Conservation (phyloP, 2,888 invertebrate genomes). For the Eupithecia exiguata region DNA sequence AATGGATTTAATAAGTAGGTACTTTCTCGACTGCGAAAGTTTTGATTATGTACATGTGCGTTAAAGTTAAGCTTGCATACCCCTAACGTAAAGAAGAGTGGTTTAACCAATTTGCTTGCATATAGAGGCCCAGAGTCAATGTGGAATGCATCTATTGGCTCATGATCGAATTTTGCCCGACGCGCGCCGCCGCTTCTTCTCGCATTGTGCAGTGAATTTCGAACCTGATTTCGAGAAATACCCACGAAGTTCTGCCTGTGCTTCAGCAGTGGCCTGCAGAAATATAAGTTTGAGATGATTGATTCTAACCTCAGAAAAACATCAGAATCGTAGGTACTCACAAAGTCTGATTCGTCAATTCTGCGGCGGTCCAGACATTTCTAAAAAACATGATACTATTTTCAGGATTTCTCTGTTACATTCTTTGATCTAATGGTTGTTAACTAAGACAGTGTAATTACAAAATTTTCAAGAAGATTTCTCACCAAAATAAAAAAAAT, state of each 20-base stretch:
- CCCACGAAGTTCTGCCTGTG: slow-evolving; percentile 46
- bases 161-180: slow-evolving; percentile 58
- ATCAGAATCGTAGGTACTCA: slow-evolving; percentile 45
- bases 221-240: slow-evolving; percentile 59
- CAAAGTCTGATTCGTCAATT: slow-evolving; percentile 68
- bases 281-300: slow-evolving; percentile 34
- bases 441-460: slow-evolving; percentile 17
- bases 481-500: slow-evolving; percentile 39
- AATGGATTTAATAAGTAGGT: not conserved
- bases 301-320: slow-evolving; percentile 31
- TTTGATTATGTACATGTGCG: not conserved
- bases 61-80: slow-evolving; percentile 69
- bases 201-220: slow-evolving; percentile 70
- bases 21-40: not conserved
- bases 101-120: slow-evolving; percentile 81
- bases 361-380: slow-evolving; percentile 71
- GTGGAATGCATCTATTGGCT: slow-evolving; percentile 71
- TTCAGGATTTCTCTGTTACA: slow-evolving; percentile 55
- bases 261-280: slow-evolving; percentile 57
- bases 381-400: slow-evolving; percentile 71
- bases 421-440: slow-evolving; percentile 47
- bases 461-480: slow-evolving; percentile 45
- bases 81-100: slow-evolving; percentile 86
- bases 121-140: slow-evolving; percentile 74
- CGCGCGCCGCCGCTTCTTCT: slow-evolving; percentile 53